Base-by-base conservation (phyloP, 2,113 vertebrate genomes). In the Butorides virescens region DNA sequence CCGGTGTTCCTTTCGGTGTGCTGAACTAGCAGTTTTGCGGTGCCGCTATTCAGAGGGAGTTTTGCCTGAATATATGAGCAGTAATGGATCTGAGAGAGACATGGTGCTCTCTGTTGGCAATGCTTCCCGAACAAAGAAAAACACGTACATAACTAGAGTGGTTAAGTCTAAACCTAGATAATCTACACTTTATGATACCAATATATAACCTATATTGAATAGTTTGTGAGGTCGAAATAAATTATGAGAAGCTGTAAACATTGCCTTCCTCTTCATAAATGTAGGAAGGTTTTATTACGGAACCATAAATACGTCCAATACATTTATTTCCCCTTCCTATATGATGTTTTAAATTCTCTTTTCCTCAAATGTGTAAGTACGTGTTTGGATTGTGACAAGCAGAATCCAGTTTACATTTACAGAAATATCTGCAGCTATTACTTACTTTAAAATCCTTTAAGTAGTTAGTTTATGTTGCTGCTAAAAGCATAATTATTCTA, bases 81-180 rank as follows among this genome's bases (percentile, higher is more conserved):
- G 49, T 53, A 49, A 80, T 71, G 84, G 68, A 68, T 68, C 63
- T 76, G 61, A 50, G 59, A 58, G 80, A 73, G 26, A 66, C 62
- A 17, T 16, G 27, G 70, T 52, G 13, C 61, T 85, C 47, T 93
- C 52, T 88, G 27, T 65, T 93, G 72, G 65, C 72, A 86, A 2
- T 47, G 53, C 61, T 95, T 88, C 56, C 58, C 25, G 66, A 79
- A 62, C 58, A 78, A 32, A 25, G 68, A 20, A 62, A 92, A 73
- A 71, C 74, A 44, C 10, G 30, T 59, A 30, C 22, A 6, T 59
- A 88, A 71, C 59, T 83, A 34, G 39, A 61, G 49, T 61, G 36
- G 78, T 86, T 93, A 94, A 78, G 58, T 96, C 68, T 90, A 77
- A 93, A 39, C 44, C 46, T 87, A 86, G 78, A 79, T 93, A 91